These are phyloP conservation scores for Agonopterix alstromeriana DNA, from an alignment of 2,888 invertebrate species.

Conservation along the genomic window DNA sequence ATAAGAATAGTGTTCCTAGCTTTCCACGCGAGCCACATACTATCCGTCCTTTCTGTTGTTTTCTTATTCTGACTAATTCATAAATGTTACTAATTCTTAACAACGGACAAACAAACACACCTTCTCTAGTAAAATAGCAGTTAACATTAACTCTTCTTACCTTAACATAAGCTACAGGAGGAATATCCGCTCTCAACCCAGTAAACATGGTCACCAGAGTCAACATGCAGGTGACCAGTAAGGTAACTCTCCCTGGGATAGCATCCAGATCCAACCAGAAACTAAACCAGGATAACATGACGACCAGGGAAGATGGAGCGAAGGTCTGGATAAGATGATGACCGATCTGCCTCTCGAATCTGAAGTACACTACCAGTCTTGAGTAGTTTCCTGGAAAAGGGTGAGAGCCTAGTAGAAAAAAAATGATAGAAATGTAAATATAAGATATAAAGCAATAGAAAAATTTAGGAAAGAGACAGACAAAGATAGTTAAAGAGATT, in stretches of 20 bases:
- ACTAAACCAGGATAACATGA: slow-evolving; percentile 91
- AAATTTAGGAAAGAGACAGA: too few species aligned
- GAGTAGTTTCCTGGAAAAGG: slow-evolving; percentile 82
- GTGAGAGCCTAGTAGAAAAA: too few species aligned
- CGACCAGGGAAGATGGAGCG: slow-evolving; percentile 88
- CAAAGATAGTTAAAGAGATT: too few species aligned
- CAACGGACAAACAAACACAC: too few species aligned
- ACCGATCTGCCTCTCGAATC: slow-evolving; percentile 89
- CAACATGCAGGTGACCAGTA: slow-evolving; percentile 89
- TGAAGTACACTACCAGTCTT: slow-evolving; percentile 85
- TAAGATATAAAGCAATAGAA: too few species aligned
- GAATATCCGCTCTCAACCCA: slow-evolving; percentile 87
- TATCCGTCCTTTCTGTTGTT: too few species aligned
- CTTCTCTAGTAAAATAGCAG: too few species aligned
- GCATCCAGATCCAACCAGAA: slow-evolving; percentile 92
- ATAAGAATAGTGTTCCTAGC: too few species aligned
- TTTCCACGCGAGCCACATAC: too few species aligned
- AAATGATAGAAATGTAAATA: too few species aligned
- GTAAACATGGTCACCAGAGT: slow-evolving; percentile 92
- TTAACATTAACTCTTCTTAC: slow-evolving; percentile 50
- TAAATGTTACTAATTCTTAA: too few species aligned
- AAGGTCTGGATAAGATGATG: slow-evolving; percentile 91
- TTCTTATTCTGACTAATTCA: too few species aligned
- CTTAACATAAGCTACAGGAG: slow-evolving; percentile 91
- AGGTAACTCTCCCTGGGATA: slow-evolving; percentile 87